A percentile compares a stretch with the other conserved stretches of the same genome.
phyloP scores from a whole-genome alignment of 2,888 invertebrate species.

The Elysia crispata region DNA sequence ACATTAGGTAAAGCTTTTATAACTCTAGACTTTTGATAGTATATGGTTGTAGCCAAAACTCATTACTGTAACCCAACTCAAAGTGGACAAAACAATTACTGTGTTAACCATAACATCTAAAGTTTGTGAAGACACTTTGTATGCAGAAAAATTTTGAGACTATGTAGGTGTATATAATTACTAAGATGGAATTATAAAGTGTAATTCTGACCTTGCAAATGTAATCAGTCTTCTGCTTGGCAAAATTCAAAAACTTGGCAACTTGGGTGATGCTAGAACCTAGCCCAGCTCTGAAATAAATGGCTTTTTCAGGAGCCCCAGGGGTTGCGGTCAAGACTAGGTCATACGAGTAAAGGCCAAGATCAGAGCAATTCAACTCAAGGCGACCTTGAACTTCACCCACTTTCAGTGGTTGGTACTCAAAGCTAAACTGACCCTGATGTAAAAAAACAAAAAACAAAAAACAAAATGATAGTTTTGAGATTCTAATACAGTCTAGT shows the following conservation, averaged over 20 bases:
- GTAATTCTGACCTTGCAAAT: conserved; percentile 73
- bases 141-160: too few relatives aligned
- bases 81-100: too few relatives aligned
- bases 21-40: too few relatives aligned
- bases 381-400: conserved; percentile 72
- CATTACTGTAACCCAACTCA: too few relatives aligned
- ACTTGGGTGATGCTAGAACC: conserved; percentile 72
- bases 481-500: too few relatives aligned
- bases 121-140: too few relatives aligned
- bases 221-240: conserved; percentile 77
- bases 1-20: too few relatives aligned
- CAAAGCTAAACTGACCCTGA: conserved; percentile 75
- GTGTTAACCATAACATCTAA: too few relatives aligned
- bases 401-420: conserved; percentile 76
- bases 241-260: conserved; percentile 77
- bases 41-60: too few relatives aligned
- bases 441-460: too few relatives aligned
- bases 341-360: conserved; percentile 76
- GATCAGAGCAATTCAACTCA: conserved; percentile 75
- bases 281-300: conserved; percentile 74
- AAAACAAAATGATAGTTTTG: too few relatives aligned
- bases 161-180: too few relatives aligned
- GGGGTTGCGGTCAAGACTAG: conserved; percentile 74
- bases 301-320: conserved; percentile 75
- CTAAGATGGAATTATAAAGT: neutral